Evolutionary conservation across 92 coral and sea anemone genomes (phyloP).

Genomic region (Montipora capitata): DNA sequence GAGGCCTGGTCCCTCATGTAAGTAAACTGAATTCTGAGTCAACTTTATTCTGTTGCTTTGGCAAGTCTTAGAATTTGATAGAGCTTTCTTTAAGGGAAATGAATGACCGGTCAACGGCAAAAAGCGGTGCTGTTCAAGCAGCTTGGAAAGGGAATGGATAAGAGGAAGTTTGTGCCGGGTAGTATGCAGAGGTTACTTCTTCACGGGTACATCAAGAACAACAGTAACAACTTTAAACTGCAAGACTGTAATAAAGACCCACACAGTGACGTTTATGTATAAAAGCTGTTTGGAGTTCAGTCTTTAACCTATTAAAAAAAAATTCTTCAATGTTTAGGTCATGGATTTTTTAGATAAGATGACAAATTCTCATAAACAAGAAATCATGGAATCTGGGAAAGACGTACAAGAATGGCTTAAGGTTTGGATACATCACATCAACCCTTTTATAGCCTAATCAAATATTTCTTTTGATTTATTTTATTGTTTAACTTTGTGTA

Average conservation of each 20-base stretch:
- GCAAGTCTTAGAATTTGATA: background rate
- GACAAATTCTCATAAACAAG: constrained; percentile 75
- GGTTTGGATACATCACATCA: constrained; percentile 46
- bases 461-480: background rate
- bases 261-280: no score
- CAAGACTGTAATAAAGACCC: no score
- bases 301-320: no score
- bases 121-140: no score
- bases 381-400: constrained; percentile 67
- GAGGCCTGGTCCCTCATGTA: constrained; percentile 91
- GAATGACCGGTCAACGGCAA: no score
- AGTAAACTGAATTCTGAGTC: constrained; percentile 5
- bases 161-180: no score
- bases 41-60: background rate
- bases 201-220: no score
- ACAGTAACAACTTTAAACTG: no score
- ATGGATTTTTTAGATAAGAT: constrained; percentile 89
- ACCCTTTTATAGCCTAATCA: background rate
- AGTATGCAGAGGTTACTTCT: no score
- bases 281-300: no score
- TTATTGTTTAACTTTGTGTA: background rate
- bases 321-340: constrained; percentile 49
- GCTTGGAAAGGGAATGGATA: no score
- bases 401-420: constrained; percentile 84
- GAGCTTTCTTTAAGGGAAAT: no score